These are phyloP conservation scores for Jordanella pulchra DNA, from an alignment of 2,797 vertebrate genomes.

Conservation along the genomic window DNA sequence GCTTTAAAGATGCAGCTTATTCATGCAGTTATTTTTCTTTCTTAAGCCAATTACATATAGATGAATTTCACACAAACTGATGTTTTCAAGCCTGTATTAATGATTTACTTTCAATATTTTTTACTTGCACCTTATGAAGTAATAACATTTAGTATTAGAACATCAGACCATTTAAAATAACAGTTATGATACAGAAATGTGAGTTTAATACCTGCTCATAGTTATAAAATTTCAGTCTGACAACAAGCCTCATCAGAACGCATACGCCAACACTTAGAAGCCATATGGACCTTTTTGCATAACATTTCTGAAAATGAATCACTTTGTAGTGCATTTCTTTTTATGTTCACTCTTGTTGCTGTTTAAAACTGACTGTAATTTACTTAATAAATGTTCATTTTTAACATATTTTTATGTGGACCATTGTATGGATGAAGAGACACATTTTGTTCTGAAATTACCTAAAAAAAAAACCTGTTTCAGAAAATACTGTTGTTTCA, in stretches of 20 bases:
- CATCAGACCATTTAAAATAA: not conserved
- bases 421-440: not conserved
- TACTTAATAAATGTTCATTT: conserved; percentile 10
- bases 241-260: not conserved
- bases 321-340: not conserved
- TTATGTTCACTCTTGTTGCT: not conserved
- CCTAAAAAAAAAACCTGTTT: too few relatives aligned
- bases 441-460: too few relatives aligned
- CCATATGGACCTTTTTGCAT: not conserved
- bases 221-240: not conserved
- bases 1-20: not conserved
- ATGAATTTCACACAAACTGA: not conserved
- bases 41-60: not conserved
- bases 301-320: not conserved
- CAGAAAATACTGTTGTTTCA: not conserved
- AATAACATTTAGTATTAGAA: not conserved
- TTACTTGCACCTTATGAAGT: not conserved
- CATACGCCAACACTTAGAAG: not conserved
- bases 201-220: not conserved
- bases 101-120: not conserved
- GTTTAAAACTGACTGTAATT: not conserved
- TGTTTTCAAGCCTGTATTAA: not conserved
- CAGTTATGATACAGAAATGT: not conserved
- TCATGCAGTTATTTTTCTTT: not conserved
- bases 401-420: not conserved